Evolutionary conservation across 2,113 vertebrate genomes (phyloP).

Genomic region (Ciconia boyciana): DNA sequence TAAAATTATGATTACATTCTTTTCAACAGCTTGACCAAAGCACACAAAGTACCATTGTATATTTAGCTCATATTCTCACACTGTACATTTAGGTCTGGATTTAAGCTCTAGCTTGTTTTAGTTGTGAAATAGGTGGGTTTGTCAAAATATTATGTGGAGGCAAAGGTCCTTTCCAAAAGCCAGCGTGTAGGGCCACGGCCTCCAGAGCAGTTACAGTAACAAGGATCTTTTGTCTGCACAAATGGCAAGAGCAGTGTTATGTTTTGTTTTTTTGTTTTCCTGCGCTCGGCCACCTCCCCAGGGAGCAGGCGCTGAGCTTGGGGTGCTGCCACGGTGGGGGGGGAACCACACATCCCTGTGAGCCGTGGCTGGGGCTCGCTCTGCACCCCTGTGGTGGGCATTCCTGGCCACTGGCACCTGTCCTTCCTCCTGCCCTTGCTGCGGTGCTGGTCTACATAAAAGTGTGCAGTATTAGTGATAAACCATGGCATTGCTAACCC

Average conservation of each 20-base stretch:
- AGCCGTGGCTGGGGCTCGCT: not conserved
- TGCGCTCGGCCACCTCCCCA: accelerated
- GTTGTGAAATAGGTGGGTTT: not conserved
- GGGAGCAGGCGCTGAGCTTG: not conserved
- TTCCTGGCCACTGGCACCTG: accelerated
- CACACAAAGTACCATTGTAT: not conserved
- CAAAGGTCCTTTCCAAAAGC: not conserved
- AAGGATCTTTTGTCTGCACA: not conserved
- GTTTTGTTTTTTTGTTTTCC: not conserved
- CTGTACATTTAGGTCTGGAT: not conserved
- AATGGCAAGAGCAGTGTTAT: not conserved
- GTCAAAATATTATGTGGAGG: not conserved
- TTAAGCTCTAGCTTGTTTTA: not conserved
- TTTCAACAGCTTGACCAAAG: not conserved
- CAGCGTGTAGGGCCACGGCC: not conserved
- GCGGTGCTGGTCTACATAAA: not conserved
- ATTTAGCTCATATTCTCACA: not conserved
- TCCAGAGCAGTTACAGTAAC: not conserved
- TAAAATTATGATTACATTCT: not conserved
- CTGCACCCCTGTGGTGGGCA: accelerated
- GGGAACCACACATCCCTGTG: accelerated
- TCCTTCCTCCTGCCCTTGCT: not conserved
- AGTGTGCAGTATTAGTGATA: not conserved
- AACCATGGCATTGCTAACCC: not conserved
- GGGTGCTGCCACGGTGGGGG: not conserved